These are phyloP conservation scores for Ips typographus DNA, from an alignment of 1,140 invertebrate species.

Conservation along the genomic window DNA sequence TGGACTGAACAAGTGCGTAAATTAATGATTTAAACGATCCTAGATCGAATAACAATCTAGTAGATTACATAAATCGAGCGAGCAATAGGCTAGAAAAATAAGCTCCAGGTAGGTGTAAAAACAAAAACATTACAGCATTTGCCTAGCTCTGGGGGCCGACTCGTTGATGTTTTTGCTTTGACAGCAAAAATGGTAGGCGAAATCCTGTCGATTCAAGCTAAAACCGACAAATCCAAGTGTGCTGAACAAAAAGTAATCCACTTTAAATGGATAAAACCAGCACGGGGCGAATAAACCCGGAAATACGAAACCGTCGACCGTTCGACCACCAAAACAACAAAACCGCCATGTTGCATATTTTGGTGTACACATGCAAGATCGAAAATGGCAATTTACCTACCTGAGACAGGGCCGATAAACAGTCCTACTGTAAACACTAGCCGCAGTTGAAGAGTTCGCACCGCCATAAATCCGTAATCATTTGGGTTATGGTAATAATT, in stretches of 20 bases:
- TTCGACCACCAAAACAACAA: slow-evolving; percentile 22
- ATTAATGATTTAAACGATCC: too few species aligned
- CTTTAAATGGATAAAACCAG: background rate
- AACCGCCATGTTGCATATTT: slow-evolving; percentile 35
- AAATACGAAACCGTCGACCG: slow-evolving; percentile 8
- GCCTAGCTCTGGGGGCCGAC: slow-evolving; percentile 5
- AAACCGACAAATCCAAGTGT: too few species aligned
- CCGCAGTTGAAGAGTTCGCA: slow-evolving; percentile 34
- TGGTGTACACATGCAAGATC: background rate
- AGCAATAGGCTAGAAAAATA: background rate
- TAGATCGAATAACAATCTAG: background rate
- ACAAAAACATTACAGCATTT: slow-evolving; percentile 1
- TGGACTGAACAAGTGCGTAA: too few species aligned
- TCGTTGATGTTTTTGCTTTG: slow-evolving; percentile 28
- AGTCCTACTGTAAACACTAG: slow-evolving; percentile 37
- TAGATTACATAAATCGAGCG: background rate
- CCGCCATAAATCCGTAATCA: slow-evolving; percentile 36
- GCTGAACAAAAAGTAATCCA: too few species aligned
- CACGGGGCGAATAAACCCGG: slow-evolving; percentile 31
- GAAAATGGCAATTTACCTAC: slow-evolving; percentile 15
- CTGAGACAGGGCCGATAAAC: slow-evolving; percentile 23
- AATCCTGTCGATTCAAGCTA: background rate
- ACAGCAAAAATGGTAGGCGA: slow-evolving; percentile 17
- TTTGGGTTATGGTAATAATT: slow-evolving; percentile 16
- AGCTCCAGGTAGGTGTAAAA: background rate